Base-by-base conservation (phyloP, 2,888 invertebrate species). In the Patella ulyssiponensis region DNA sequence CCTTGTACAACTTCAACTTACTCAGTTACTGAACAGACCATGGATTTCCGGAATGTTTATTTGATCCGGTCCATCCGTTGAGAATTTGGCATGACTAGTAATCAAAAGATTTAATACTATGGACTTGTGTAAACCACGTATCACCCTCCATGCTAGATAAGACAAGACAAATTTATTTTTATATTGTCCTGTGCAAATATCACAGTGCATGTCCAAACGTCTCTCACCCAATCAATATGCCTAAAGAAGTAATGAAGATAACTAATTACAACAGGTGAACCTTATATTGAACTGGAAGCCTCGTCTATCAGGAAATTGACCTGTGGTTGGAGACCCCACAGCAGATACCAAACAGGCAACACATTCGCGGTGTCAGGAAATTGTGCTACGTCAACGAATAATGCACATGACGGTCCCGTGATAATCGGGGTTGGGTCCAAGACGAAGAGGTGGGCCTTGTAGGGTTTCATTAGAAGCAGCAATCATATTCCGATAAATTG, bases 361-460 rank as follows among this genome's bases (percentile, higher is more conserved):
- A 84, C 71, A 83, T 85, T 56, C 84, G 74, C 14, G 84, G 84
- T 12, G 82, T 83, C 56, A 79, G 79, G 71, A 86, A 86, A 69
- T 80, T 86, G 85, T n/a, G 83, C 83, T 81, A 79, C 83, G 53
- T 85, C 84, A 80, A 83, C 7, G 73, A 75, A 56, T 85, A 84
- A 54, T 83, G 84, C 69, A 75, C 52, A 0, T 12, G 27, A 2
- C 44, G 23, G 4, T 77, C 33, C 5, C 23, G 20, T 11, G 20
- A 20, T 3, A 12, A 64, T 11, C 20, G 64, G 9, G 12, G 5
- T 64, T 64, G 9, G 64, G n/a, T 14, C 11, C 23, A 14, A 20
- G 53, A 56, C 20, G 12, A 7, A 14, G 1, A 27, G 20, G 27
- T 23, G 3, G 5, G 33, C 56, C 3, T 17, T 56, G 33, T 27